A percentile compares a stretch with the other conserved stretches of the same genome.
Conservation (phyloP, 2,113 vertebrate species). For the Pseudorasbora parva region DNA sequence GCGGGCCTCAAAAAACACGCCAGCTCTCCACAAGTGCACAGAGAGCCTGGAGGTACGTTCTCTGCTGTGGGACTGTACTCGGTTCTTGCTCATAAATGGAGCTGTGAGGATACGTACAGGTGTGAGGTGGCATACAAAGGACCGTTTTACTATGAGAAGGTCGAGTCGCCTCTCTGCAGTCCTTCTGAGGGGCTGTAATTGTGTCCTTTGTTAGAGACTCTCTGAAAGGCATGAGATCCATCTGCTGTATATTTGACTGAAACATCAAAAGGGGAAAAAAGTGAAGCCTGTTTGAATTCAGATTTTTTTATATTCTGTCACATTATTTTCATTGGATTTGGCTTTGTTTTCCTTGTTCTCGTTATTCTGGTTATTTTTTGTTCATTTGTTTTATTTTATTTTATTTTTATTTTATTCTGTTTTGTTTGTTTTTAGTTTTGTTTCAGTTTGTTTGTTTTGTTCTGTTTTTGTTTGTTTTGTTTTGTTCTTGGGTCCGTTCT, state of each 20-base stretch:
- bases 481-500: no score
- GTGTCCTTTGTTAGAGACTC: not conserved
- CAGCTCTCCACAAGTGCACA: not conserved
- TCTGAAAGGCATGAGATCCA: not conserved
- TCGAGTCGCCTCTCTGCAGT: slow-evolving; percentile 24
- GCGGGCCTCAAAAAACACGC: not conserved
- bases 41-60: slow-evolving; percentile 46
- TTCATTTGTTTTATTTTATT: no score
- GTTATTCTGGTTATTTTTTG: not conserved
- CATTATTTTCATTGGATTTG: not conserved
- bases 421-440: no score
- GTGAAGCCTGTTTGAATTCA: not conserved
- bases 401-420: no score
- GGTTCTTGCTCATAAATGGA: slow-evolving; percentile 38
- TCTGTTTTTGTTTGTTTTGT: no score
- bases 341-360: not conserved
- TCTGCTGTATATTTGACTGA: not conserved
- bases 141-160: slow-evolving; percentile 28
- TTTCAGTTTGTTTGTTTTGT: no score
- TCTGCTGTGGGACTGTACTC: slow-evolving; percentile 49
- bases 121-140: slow-evolving; percentile 50
- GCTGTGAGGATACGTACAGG: slow-evolving; percentile 32
- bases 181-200: not conserved
- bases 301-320: not conserved
- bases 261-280: not conserved